Conservation (phyloP, 2,797 vertebrate species). For the Eulemur albifrons region DNA sequence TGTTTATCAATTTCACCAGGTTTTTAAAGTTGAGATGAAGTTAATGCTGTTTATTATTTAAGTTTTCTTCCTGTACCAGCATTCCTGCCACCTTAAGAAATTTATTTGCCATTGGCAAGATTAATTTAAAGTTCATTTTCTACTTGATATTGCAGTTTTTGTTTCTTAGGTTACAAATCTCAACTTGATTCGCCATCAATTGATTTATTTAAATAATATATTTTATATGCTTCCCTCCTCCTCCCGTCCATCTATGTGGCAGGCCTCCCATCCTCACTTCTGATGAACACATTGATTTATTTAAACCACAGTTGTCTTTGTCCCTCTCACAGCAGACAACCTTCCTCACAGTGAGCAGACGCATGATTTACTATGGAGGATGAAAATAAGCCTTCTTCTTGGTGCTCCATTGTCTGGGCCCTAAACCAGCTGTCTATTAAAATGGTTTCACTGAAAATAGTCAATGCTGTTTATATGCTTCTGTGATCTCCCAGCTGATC, state of each 20-base stretch:
- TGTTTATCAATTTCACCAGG: not conserved
- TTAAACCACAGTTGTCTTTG: conserved; percentile 70
- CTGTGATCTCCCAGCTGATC: conserved; percentile 72
- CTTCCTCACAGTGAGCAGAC: conserved; percentile 58
- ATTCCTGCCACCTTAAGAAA: not conserved
- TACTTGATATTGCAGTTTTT: conserved; percentile 23
- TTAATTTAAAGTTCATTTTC: conserved; percentile 54
- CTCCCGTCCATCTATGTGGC: not conserved
- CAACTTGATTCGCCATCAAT: conserved; percentile 17
- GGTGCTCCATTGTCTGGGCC: conserved; percentile 68
- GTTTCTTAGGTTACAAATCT: conserved; percentile 31
- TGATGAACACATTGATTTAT: conserved; percentile 76
- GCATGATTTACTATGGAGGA: conserved; percentile 71
- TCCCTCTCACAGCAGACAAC: conserved; percentile 23
- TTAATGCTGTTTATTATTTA: conserved; percentile 17
- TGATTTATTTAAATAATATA: conserved; percentile 56
- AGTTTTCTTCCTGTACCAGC: conserved; percentile 2
- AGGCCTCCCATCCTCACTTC: conserved; percentile 29
- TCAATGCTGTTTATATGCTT: conserved; percentile 69
- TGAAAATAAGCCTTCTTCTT: conserved; percentile 73
- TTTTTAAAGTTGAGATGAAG: conserved; percentile 52
- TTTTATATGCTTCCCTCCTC: conserved; percentile 20
- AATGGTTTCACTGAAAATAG: conserved; percentile 77
- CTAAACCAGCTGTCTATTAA: conserved; percentile 79
- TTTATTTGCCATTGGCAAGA: conserved; percentile 35